A percentile compares a stretch with the other conserved stretches of the same genome.
Evolutionary conservation across 2,113 vertebrate genomes (phyloP).

Genomic region (Callorhinus ursinus): DNA sequence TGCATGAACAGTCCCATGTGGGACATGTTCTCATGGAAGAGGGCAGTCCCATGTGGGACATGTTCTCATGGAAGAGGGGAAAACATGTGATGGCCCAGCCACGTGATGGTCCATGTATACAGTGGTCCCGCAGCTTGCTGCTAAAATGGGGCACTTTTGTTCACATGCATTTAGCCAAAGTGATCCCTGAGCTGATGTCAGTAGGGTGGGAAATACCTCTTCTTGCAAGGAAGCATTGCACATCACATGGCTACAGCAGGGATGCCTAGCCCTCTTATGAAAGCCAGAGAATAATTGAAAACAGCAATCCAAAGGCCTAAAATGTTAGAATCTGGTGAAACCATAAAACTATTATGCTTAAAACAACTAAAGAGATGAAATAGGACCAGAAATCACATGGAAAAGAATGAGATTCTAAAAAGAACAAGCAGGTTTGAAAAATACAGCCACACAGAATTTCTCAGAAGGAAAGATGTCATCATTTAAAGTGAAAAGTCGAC

Average conservation of each 20-base stretch:
- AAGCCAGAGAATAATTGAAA: neutral
- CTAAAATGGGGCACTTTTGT: accelerated
- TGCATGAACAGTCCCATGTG: neutral
- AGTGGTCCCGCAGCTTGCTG: neutral
- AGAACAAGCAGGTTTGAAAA: neutral
- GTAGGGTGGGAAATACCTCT: accelerated
- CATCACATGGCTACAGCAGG: neutral
- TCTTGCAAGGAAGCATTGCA: accelerated
- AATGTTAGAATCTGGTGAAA: neutral
- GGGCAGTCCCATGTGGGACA: neutral
- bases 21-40: accelerated
- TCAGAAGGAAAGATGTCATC: neutral
- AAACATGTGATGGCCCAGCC: too few relatives aligned
- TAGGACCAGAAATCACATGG: neutral
- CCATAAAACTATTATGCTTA: neutral
- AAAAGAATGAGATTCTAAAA: neutral
- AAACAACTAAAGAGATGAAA: neutral
- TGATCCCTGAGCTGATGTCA: neutral
- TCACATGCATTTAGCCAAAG: neutral
- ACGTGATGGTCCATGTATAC: accelerated
- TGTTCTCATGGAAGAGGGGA: accelerated
- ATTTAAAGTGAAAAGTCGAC: too few relatives aligned
- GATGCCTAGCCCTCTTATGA: accelerated
- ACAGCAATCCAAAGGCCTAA: neutral
- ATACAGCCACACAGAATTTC: neutral